phyloP scores from a whole-genome alignment of 2,888 invertebrate species.

The Cheilosia vernalis region DNA sequence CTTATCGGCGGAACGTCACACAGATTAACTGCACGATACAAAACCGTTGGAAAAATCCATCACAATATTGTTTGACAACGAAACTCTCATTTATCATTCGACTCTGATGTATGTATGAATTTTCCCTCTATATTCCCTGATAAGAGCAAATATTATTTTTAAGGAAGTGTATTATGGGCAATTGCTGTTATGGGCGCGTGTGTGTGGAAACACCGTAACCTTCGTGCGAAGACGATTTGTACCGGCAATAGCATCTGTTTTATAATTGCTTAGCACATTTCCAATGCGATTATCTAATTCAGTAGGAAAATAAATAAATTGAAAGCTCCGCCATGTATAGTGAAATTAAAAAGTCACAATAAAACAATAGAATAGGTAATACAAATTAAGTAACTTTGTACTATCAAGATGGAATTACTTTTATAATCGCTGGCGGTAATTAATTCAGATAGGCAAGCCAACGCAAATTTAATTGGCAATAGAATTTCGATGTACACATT shows the following conservation, averaged over 20 bases:
- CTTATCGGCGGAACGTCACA: neutral
- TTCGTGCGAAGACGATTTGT: neutral
- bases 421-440: neutral
- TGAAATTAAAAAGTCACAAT: neutral
- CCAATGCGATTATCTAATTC: neutral
- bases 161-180: neutral
- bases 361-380: neutral
- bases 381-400: slow-evolving; percentile 5
- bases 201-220: neutral
- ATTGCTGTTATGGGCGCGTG: neutral
- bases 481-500: neutral
- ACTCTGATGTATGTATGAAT: slow-evolving; percentile 8
- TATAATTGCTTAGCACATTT: neutral
- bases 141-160: neutral
- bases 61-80: slow-evolving; percentile 25
- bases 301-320: neutral
- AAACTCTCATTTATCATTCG: neutral
- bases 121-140: neutral
- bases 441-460: neutral
- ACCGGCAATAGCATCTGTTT: neutral
- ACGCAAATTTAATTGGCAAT: neutral
- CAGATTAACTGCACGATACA: slow-evolving; percentile 23
- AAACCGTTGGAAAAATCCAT: neutral
- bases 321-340: neutral
- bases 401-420: neutral